Evolutionary conservation across 2,113 vertebrate genomes (phyloP).

Genomic region (Cynocephalus volans): DNA sequence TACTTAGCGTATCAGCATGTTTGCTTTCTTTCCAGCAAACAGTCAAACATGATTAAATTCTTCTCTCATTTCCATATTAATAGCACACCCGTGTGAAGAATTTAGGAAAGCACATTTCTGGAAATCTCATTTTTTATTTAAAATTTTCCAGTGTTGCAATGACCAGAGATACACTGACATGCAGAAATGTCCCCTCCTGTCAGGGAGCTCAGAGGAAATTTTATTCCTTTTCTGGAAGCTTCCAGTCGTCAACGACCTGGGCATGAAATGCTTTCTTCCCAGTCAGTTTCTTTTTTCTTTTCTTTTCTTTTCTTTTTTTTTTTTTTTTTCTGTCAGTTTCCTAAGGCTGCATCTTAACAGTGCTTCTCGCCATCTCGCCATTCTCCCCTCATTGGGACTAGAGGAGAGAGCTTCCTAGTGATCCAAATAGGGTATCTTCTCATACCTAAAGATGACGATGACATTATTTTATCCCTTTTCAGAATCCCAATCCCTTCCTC

Average conservation of each 20-base stretch:
- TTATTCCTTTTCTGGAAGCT: background rate
- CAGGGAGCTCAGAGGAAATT: background rate
- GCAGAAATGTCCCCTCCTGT: background rate
- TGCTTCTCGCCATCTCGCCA: no score
- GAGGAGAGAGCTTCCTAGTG: background rate
- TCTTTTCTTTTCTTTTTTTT: background rate
- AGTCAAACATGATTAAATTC: constrained; percentile 82
- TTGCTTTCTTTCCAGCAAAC: constrained; percentile 82
- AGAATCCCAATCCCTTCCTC: background rate
- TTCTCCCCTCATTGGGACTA: background rate
- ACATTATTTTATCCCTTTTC: background rate
- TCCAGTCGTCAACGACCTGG: background rate
- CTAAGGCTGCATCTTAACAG: background rate
- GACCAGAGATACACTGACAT: background rate
- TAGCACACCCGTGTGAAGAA: constrained; percentile 76
- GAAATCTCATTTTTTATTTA: constrained; percentile 72
- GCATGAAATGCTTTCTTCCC: background rate
- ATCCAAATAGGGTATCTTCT: background rate
- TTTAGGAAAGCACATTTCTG: constrained; percentile 68
- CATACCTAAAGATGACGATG: background rate
- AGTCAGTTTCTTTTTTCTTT: background rate
- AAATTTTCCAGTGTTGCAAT: constrained; percentile 33
- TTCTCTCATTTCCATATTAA: constrained; percentile 83
- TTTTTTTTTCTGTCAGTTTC: background rate
- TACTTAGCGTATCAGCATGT: constrained; percentile 75